phyloP scores from a whole-genome alignment of 1,140 invertebrate genomes.

The Philopotamus ludificatus region DNA sequence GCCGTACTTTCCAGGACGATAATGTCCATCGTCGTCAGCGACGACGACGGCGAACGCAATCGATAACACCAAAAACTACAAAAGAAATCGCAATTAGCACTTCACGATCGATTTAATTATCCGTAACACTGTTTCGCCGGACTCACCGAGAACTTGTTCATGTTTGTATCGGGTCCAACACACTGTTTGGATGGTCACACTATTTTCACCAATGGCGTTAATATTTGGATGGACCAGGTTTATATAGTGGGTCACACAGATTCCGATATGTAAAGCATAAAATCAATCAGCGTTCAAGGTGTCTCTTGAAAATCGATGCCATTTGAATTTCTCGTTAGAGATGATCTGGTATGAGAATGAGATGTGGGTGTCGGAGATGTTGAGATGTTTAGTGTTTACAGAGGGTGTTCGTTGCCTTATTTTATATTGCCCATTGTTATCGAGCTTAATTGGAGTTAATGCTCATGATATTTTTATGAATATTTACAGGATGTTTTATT shows the following conservation, averaged over 20 bases:
- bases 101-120: too few species aligned
- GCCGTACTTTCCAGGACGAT: slow-evolving; percentile 46
- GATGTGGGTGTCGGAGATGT: too few species aligned
- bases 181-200: neutral
- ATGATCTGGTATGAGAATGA: too few species aligned
- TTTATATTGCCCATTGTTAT: too few species aligned
- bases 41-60: slow-evolving; percentile 41
- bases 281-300: slow-evolving; percentile 37
- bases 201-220: slow-evolving; percentile 25
- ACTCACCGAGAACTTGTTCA: slow-evolving; percentile 24
- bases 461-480: too few species aligned
- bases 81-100: neutral
- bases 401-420: too few species aligned
- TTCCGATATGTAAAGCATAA: slow-evolving; percentile 9
- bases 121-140: too few species aligned
- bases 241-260: slow-evolving; percentile 31
- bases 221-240: slow-evolving; percentile 18
- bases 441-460: too few species aligned
- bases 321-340: neutral
- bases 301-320: slow-evolving; percentile 19
- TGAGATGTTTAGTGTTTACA: too few species aligned
- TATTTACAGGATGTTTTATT: too few species aligned
- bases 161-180: neutral
- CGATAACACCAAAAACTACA: slow-evolving; percentile 5
- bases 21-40: slow-evolving; percentile 48